Evolutionary conservation across 2,113 vertebrate species (phyloP), one percentile per base, ranked within the genome.

Genomic region (Prietella phreatophila): DNA sequence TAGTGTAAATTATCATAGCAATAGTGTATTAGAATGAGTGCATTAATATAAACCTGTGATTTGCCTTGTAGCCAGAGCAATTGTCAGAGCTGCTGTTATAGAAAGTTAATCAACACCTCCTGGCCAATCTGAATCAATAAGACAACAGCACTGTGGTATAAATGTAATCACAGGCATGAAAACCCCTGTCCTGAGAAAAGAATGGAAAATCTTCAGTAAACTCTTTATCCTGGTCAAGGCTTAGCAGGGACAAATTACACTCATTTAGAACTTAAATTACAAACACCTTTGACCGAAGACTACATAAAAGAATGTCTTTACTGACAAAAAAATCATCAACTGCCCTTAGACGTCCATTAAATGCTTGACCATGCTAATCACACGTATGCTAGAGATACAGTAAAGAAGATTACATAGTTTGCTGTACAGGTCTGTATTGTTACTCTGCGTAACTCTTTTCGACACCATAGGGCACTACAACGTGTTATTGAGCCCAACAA

Each of bases 221-320:
- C 19, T 82, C 20, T 82, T 61, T 25, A 39, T 39, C 80, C 80
- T 82, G 78, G 78, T 33, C 50, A 78, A n/a, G 15, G 15, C 19
- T 42, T 25, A 22, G 47, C 76, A 56, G 33, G 11, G 56, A 61
- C 42, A 20, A 25, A 61, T 42, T 30, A 60, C 79, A 82, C 55
- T 58, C 30, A 82, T 60, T 81, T 60, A 22, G 79, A 82, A 30
- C 30, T 60, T 33, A 80, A 80, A 56, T 80, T 56, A 56, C 50
- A 80, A 56, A 80, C 20, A 55, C 27, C 33, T 22, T 42, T 75
- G 30, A 71, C 75, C 53, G 14, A 78, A 78, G 42, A 17, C 75
- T 80, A 27, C 78, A 55, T 15, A 33, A 30, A 80, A 80, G n/a
- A 50, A 50, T 15, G 10, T 78, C 42, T 42, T 55, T 30, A 79